Base-by-base conservation (phyloP, 2,113 vertebrate species). In the Nycticorax nycticorax region DNA sequence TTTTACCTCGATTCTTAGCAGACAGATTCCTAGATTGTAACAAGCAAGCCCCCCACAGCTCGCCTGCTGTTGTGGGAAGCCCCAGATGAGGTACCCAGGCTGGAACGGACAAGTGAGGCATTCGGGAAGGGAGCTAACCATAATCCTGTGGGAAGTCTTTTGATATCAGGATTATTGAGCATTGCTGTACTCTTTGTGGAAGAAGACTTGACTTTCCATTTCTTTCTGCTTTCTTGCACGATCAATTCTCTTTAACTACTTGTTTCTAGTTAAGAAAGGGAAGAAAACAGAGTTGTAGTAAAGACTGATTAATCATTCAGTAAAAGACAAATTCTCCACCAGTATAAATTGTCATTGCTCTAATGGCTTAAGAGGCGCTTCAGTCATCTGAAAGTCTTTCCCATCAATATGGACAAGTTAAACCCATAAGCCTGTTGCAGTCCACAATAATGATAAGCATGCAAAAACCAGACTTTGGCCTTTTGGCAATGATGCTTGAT, bases 11-110 rank as follows among this genome's bases (percentile, higher is more conserved):
- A 48, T 73, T 86, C 39, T 87, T 88, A 35, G 26, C 26, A 47
- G 71, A 41, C 26, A 72, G 41, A 74, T 56, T 37, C 4, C 23
- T 27, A 16, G 52, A 37, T 67, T 14, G 12, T 18, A 60, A 45
- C 35, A 68, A 6, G 21, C 21, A 41, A 62, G 8, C 7, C 23
- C 14, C 0, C 0, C 19, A 24, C 35, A 72, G 30, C 22, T 81
- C 1, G 1, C 30, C 32, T 45, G 24, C 15, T 43, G 8, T 28
- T 43, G 13, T 33, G 45, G n/a, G 39, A 59, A 79, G 20, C n/a
- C 22, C 43, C 60, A 37, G 59, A 27, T 18, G 32, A 73, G 21
- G 30, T 48, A 66, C 32, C 14, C 5, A 3, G 43, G 17, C 33
- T 68, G 43, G 41, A 59, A 48, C 5, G 50, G 47, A 45, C 24